Percentiles rank a stretch among this genome's conserved stretches.
phyloP scores from a whole-genome alignment of 2,113 vertebrate species.

The Sander vitreus region DNA sequence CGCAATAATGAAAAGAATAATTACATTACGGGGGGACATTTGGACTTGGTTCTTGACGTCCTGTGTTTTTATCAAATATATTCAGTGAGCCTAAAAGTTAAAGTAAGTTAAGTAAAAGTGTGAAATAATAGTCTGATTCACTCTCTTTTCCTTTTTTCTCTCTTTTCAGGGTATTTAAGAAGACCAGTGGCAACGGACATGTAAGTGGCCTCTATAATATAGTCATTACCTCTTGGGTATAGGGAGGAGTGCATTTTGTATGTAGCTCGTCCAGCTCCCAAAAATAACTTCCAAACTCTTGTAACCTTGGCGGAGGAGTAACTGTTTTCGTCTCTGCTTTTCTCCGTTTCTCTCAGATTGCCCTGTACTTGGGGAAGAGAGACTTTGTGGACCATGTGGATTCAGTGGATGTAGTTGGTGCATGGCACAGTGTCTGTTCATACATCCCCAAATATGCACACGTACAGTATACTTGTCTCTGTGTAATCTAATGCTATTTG shows the following conservation, averaged over 20 bases:
- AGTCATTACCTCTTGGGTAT: slow-evolving; percentile 50
- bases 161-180: slow-evolving; percentile 89
- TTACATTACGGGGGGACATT: neutral
- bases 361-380: slow-evolving; percentile 90
- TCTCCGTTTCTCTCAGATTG: slow-evolving; percentile 80
- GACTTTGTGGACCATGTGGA: slow-evolving; percentile 90
- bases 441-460: neutral
- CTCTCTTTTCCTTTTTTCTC: slow-evolving; percentile 1
- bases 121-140: slow-evolving; percentile 6
- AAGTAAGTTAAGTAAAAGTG: neutral
- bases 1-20: neutral
- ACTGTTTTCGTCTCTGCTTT: slow-evolving; percentile 37
- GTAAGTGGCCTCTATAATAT: slow-evolving; percentile 78
- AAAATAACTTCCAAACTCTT: slow-evolving; percentile 57
- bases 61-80: neutral
- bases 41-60: neutral
- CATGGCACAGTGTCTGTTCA: slow-evolving; percentile 58
- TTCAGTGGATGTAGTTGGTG: slow-evolving; percentile 87
- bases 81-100: neutral
- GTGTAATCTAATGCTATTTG: neutral
- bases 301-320: slow-evolving; percentile 41
- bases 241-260: slow-evolving; percentile 57
- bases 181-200: slow-evolving; percentile 88
- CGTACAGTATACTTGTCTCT: neutral
- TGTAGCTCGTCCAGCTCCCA: slow-evolving; percentile 59